Percentiles rank a stretch among this genome's conserved stretches.
These are phyloP conservation scores for Drosophila fuyamai DNA, from an alignment of 1,140 invertebrate species.

Conservation along the genomic window DNA sequence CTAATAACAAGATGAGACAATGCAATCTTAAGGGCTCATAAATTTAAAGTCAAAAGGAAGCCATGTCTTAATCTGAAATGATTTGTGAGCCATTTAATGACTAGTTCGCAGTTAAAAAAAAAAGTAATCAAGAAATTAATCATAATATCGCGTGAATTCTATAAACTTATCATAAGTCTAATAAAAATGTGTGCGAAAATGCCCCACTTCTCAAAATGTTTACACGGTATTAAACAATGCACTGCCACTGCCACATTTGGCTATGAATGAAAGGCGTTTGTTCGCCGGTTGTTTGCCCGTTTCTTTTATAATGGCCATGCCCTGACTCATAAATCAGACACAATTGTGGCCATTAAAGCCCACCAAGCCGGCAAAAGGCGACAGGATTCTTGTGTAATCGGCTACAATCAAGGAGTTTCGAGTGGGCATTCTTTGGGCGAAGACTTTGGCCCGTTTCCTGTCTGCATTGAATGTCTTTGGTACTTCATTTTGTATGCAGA, in stretches of 20 bases:
- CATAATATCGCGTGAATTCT: too few species aligned
- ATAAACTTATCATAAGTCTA: too few species aligned
- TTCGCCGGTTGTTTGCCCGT: constrained; percentile 18
- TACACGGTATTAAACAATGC: constrained; percentile 46
- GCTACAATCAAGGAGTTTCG: not conserved
- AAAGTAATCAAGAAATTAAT: too few species aligned
- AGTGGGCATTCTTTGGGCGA: constrained; percentile 5
- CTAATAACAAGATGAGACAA: not conserved
- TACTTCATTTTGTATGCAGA: constrained; percentile 2
- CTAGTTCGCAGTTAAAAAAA: too few species aligned
- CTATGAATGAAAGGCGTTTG: constrained; percentile 65
- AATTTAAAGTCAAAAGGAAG: too few species aligned
- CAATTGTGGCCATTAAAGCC: constrained; percentile 20
- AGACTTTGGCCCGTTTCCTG: constrained; percentile 20
- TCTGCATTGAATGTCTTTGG: not conserved
- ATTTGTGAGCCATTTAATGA: too few species aligned
- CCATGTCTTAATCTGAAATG: too few species aligned
- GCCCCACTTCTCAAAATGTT: not conserved
- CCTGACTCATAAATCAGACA: constrained; percentile 40
- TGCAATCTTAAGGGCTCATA: too few species aligned
- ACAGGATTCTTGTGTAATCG: constrained; percentile 6
- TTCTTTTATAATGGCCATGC: constrained; percentile 18
- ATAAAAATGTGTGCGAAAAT: not conserved
- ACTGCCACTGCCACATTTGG: constrained; percentile 36
- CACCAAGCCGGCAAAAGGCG: not conserved